Evolutionary conservation across 1,140 invertebrate species (phyloP).

Genomic region (Eumaeus atala): DNA sequence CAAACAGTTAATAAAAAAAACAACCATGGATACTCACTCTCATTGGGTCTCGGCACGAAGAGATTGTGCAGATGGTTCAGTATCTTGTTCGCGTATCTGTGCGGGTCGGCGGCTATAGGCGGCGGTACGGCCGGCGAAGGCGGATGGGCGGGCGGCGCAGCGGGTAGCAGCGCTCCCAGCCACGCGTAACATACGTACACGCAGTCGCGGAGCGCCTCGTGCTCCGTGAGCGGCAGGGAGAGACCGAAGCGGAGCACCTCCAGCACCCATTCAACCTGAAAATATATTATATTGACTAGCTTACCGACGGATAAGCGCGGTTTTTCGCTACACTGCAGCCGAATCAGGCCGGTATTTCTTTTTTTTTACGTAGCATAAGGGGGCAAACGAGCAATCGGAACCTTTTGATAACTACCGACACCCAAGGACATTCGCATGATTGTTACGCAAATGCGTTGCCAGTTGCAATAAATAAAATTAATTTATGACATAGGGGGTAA

Average conservation of each 20-base stretch:
- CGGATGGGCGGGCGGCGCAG: conserved; percentile 83
- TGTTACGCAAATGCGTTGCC: no score
- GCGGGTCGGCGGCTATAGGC: conserved; percentile 90
- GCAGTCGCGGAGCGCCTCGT: conserved; percentile 96
- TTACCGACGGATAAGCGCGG: no score
- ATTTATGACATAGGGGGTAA: no score
- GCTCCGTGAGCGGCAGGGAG: conserved; percentile 89
- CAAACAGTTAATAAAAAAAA: no score
- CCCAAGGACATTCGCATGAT: no score
- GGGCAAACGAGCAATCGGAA: no score
- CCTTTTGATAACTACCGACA: no score
- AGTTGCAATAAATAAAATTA: neutral
- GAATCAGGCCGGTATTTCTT: neutral
- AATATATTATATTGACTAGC: neutral
- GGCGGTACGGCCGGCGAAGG: conserved; percentile 76
- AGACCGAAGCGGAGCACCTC: conserved; percentile 95
- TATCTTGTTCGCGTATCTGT: conserved; percentile 93
- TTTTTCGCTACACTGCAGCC: no score
- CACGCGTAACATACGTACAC: conserved; percentile 98
- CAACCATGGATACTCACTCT: conserved; percentile 81
- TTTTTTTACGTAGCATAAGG: neutral
- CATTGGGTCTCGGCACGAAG: conserved; percentile 93
- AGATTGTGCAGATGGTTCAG: conserved; percentile 95
- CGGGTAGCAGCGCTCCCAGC: conserved; percentile 89
- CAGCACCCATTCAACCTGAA: conserved; percentile 89